Conservation (phyloP, 2,797 vertebrate species). For the Erethizon dorsatum region DNA sequence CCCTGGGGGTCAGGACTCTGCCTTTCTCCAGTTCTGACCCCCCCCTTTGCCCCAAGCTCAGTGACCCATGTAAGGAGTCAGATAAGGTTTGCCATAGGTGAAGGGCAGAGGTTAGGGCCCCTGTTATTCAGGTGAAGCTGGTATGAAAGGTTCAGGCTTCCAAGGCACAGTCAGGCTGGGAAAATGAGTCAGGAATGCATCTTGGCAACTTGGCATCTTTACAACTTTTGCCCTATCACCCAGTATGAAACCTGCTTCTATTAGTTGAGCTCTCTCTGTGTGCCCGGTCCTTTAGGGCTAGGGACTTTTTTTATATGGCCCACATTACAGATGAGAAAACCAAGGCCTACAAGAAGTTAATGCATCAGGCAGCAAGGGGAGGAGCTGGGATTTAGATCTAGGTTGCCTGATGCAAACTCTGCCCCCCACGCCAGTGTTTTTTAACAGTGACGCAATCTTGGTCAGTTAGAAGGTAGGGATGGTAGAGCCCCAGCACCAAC, state of each 20-base stretch:
- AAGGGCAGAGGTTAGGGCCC: not conserved
- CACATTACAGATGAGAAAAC: constrained; percentile 31
- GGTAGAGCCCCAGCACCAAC: not conserved
- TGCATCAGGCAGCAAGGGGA: not conserved
- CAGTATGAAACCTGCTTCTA: not conserved
- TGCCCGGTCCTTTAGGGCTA: not conserved
- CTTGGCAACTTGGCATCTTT: not conserved
- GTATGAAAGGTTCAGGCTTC: not conserved
- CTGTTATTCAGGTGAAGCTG: not conserved
- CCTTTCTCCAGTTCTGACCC: not conserved
- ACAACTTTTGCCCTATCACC: not conserved
- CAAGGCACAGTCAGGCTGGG: not conserved
- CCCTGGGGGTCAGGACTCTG: not conserved
- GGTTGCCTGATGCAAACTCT: not conserved
- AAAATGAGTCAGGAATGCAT: not conserved
- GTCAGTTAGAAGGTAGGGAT: not conserved
- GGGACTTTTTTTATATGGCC: not conserved
- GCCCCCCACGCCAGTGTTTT: not conserved
- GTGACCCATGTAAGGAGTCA: not conserved
- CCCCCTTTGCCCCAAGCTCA: not conserved
- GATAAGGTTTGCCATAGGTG: not conserved
- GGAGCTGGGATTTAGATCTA: not conserved
- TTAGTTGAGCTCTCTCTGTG: not conserved
- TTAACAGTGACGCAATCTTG: not conserved
- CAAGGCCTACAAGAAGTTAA: not conserved